phyloP scores from a whole-genome alignment of 2,797 vertebrate genomes.

The Micropoecilia bifurca region DNA sequence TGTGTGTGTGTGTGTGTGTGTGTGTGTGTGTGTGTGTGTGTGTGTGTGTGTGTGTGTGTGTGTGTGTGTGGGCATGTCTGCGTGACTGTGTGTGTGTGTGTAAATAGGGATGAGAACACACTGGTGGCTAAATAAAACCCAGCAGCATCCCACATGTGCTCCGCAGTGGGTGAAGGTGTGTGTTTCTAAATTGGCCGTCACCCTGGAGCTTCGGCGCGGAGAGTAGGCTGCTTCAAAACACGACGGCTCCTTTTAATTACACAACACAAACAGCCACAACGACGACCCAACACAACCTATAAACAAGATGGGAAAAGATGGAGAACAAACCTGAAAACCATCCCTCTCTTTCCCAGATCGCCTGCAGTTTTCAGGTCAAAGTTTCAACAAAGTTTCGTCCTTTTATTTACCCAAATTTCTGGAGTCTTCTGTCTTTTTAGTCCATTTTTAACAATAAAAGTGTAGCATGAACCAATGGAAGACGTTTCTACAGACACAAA shows the following conservation, averaged over 20 bases:
- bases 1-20: conserved; percentile 24
- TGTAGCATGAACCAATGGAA: background rate
- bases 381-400: background rate
- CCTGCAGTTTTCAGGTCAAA: background rate
- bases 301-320: background rate
- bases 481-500: background rate
- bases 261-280: background rate
- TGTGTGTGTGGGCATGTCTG: conserved; percentile 13
- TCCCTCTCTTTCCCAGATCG: background rate
- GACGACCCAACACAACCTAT: background rate
- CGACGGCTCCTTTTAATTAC: background rate
- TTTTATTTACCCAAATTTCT: background rate
- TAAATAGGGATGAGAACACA: conserved; percentile 50
- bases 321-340: background rate
- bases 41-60: background rate
- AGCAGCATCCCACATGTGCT: conserved; percentile 69
- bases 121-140: conserved; percentile 69
- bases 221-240: conserved; percentile 17
- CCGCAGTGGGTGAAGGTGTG: conserved; percentile 50
- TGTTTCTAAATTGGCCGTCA: conserved; percentile 49
- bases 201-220: conserved; percentile 31
- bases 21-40: conserved; percentile 23
- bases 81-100: conserved; percentile 16
- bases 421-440: background rate
- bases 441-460: background rate